Percentiles rank a stretch among this genome's conserved stretches.
Evolutionary conservation across 2,888 invertebrate species (phyloP).

Genomic region (Diaprepes abbreviatus): DNA sequence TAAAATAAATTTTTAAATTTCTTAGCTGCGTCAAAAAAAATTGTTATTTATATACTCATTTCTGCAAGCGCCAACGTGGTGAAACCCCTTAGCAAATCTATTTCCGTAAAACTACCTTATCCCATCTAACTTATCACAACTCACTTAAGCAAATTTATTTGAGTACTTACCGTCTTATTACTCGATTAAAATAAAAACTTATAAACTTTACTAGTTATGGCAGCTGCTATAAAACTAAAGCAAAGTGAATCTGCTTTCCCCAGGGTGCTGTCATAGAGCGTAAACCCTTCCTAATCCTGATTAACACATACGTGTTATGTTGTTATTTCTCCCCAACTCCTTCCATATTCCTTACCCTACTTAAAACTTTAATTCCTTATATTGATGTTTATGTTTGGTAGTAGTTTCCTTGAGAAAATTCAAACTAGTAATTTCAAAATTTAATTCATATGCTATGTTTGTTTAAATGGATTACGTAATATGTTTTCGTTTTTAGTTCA

Average conservation of each 20-base stretch:
- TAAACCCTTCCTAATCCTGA: slow-evolving; percentile 62
- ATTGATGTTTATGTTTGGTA: slow-evolving; percentile 41
- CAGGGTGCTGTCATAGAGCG: slow-evolving; percentile 63
- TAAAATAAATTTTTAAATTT: too few species aligned
- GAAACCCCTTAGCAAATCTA: not conserved
- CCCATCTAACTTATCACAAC: not conserved
- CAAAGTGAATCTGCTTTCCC: slow-evolving; percentile 59
- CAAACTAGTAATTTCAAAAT: slow-evolving; percentile 8
- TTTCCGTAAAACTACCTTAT: not conserved
- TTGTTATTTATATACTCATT: too few species aligned
- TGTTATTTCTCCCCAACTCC: slow-evolving; percentile 40
- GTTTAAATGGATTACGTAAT: not conserved
- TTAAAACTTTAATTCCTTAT: slow-evolving; percentile 40
- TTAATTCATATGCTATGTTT: not conserved
- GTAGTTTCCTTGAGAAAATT: slow-evolving; percentile 14
- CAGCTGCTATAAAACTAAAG: slow-evolving; percentile 50
- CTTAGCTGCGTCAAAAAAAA: too few species aligned
- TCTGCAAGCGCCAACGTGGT: too few species aligned
- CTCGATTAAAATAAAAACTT: slow-evolving; percentile 30
- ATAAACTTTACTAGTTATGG: slow-evolving; percentile 15
- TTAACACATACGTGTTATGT: slow-evolving; percentile 63
- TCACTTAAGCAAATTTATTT: slow-evolving; percentile 2
- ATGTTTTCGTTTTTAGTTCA: too few species aligned
- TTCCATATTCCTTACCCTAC: slow-evolving; percentile 22
- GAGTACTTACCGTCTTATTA: slow-evolving; percentile 13